phyloP scores from a whole-genome alignment of 2,888 invertebrate genomes.

The Hypolimnas misippus region DNA sequence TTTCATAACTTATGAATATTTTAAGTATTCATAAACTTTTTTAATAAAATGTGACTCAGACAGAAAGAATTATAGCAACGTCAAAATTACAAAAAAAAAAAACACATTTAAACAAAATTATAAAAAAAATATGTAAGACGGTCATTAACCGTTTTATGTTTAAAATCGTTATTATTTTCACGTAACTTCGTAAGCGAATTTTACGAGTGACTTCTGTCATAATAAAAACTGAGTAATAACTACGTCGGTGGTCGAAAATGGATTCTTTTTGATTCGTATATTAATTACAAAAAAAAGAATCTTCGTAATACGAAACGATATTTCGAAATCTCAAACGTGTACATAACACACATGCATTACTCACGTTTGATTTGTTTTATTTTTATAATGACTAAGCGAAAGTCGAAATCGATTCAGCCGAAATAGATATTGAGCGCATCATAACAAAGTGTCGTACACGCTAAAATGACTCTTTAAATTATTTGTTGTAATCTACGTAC shows the following conservation, averaged over 20 bases:
- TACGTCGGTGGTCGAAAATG: constrained; percentile 4
- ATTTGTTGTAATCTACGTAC: too few species aligned
- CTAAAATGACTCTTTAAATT: too few species aligned
- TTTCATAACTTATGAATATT: not conserved
- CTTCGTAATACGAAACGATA: not conserved
- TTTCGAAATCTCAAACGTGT: constrained; percentile 24
- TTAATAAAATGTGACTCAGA: not conserved
- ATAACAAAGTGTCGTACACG: too few species aligned
- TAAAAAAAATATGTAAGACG: not conserved
- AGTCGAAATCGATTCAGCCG: not conserved
- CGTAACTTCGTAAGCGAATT: not conserved
- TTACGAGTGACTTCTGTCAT: not conserved
- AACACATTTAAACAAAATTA: not conserved
- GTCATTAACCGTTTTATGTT: constrained; percentile 6
- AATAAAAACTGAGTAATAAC: not conserved
- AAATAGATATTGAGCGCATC: not conserved
- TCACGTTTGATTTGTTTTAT: constrained; percentile 21
- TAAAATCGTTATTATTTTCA: not conserved
- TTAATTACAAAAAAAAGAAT: not conserved
- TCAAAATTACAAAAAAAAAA: not conserved
- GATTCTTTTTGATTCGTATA: constrained; percentile 1
- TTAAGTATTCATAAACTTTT: not conserved
- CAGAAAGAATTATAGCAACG: not conserved
- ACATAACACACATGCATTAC: constrained; percentile 28
- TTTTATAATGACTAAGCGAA: constrained; percentile 1